Evolutionary conservation across 1,140 invertebrate species (phyloP).

Genomic region (Drosophila suzukii): DNA sequence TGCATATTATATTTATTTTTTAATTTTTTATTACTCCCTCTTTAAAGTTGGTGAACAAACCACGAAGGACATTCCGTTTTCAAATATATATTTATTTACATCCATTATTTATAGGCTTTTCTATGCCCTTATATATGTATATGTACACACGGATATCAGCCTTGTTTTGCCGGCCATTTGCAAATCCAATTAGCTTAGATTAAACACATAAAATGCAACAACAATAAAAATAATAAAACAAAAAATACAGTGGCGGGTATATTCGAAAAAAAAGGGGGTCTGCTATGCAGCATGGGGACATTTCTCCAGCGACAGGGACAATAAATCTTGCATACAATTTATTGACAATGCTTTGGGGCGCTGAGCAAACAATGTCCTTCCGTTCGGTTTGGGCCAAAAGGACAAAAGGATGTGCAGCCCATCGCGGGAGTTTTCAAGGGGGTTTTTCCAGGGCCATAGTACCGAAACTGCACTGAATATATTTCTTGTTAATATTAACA

Average conservation of each 20-base stretch:
- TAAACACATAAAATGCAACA: slow-evolving; percentile 52
- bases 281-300: slow-evolving; percentile 11
- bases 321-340: slow-evolving; percentile 82
- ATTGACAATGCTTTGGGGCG: slow-evolving; percentile 77
- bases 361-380: slow-evolving; percentile 78
- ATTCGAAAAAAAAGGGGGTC: neutral
- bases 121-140: neutral
- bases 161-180: slow-evolving; percentile 22
- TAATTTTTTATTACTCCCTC: slow-evolving; percentile 9
- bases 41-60: slow-evolving; percentile 23
- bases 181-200: slow-evolving; percentile 69
- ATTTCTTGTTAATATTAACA: slow-evolving; percentile 58
- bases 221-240: slow-evolving; percentile 13
- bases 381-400: slow-evolving; percentile 47
- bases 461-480: slow-evolving; percentile 9
- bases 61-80: slow-evolving; percentile 5
- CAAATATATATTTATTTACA: slow-evolving; percentile 6
- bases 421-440: neutral
- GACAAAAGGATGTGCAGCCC: slow-evolving; percentile 58
- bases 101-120: slow-evolving; percentile 44
- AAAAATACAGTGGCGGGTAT: slow-evolving; percentile 17
- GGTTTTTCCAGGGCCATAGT: neutral
- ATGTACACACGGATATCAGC: slow-evolving; percentile 17
- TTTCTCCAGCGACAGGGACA: slow-evolving; percentile 58
- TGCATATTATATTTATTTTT: slow-evolving; percentile 5